phyloP scores from a whole-genome alignment of 1,140 invertebrate genomes.

The Sogatella furcifera region DNA sequence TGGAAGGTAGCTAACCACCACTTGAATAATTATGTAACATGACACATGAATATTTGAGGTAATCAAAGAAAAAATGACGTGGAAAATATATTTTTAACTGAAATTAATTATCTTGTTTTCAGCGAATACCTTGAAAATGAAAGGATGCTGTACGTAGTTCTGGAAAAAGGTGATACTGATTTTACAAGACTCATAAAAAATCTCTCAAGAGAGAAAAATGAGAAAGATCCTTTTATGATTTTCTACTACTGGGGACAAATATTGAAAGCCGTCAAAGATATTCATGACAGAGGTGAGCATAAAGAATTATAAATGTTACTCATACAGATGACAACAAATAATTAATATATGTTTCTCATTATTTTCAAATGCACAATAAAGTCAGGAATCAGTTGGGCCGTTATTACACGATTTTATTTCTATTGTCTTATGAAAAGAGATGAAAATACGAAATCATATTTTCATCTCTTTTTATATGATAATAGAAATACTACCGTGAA shows the following conservation, averaged over 20 bases:
- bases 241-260: constrained; percentile 91
- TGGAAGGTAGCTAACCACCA: no score
- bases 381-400: no score
- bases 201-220: constrained; percentile 38
- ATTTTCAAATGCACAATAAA: not conserved
- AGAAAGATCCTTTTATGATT: constrained; percentile 51
- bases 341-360: constrained; percentile 3
- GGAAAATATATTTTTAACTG: not conserved
- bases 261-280: constrained; percentile 80
- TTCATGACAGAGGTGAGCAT: constrained; percentile 69
- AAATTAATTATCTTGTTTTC: constrained; percentile 18
- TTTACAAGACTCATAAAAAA: constrained; percentile 63
- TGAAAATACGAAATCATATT: no score
- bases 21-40: no score
- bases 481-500: no score
- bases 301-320: not conserved
- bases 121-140: constrained; percentile 44
- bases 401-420: no score
- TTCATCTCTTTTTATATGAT: no score
- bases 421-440: no score
- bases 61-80: no score
- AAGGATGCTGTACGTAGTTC: constrained; percentile 66
- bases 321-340: no score
- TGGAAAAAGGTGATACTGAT: constrained; percentile 91
- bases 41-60: no score